Base-by-base conservation (phyloP, 2,113 vertebrate genomes). In the Grammomys surdaster region DNA sequence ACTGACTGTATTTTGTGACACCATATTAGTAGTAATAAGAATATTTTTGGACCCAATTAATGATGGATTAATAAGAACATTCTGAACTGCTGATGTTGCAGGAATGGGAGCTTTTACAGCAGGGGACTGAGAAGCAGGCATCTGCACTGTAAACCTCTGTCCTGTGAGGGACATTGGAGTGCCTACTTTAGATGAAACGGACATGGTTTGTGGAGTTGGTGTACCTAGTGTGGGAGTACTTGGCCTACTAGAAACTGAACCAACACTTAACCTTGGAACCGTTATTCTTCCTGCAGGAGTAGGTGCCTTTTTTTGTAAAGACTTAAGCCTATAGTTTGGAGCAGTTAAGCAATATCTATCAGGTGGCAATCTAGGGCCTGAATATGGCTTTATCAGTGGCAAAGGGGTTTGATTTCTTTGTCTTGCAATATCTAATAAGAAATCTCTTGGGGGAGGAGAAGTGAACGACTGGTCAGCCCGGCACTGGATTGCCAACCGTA, bases 31-130 rank as follows among this genome's bases (percentile, higher is more conserved):
- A 43, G 99, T 99, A 93, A 99, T 99, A 72, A 99, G 99, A 98
- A 99, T 99, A 98, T 99, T 99, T 98, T 99, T 99, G 70, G 99
- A 99, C 80, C 99, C 99, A 7, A 99, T 99, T 91, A 99, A 96
- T 14, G 99, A 99, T 0, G 99, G 99, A 92, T 99, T 99, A 98
- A 99, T 99, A 48, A 99, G 99, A 70, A 99, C 99, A 63, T 99
- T 99, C 98, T 99, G 99, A 90, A 99, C 99, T 0, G 99, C 97
- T 0, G 99, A 99, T 0, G 99, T 98, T 43, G 99, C 98, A 1
- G 99, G 98, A 26, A 99, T 98, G 11, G 98, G 99, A 99, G 98
- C 46, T 78, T 98, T 97, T 84, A 94, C 60, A 65, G 98, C 98
- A 0, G 98, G 93, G 0, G 99, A 98, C 98, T 99, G 99, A 0